Base-by-base conservation (phyloP, 2,888 invertebrate genomes). In the Trichopria drosophilae region DNA sequence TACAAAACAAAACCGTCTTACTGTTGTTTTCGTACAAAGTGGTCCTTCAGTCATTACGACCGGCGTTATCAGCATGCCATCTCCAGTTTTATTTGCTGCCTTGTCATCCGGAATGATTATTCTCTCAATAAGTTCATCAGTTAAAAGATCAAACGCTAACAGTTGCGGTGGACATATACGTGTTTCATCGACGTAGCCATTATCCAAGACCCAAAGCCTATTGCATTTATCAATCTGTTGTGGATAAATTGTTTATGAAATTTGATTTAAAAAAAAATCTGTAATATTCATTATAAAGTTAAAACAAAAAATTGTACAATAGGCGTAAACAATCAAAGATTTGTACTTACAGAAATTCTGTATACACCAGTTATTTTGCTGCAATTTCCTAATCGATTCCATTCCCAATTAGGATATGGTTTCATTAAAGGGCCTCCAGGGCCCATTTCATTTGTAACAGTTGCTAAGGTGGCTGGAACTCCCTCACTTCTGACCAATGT, bases 141-240 rank as follows among this genome's bases (percentile, higher is more conserved):
- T 84, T 23, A 64, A 64, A 40, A 89, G 72, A 71, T 90, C 83
- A 63, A 89, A 87, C 1, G 85, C 82, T 1, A 89, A 72, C 6
- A 91, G 70, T 69, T 90, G 86, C 0, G 90, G 84, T 0, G 82
- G 80, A 62, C 90, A 91, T 7, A 78, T 64, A 59, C 80, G 79
- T 0, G 64, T 56, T 1, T 80, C 79, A 0, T 79, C 81, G 31
- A 86, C 80, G 63, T 79, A 79, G 6, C 88, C 88, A 0, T 82
- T 76, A 64, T 88, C 88, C 68, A 87, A 71, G 1, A 86, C 83
- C 86, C 87, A 88, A 12, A 88, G 70, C 3, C 85, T 78, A 43
- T 81, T 79, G 65, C 86, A 87, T 63, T 79, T 77, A 65, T 87
- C 87, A 37, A 86, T 81, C 85, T 87, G 75, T 32, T 79, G 78